Base-by-base conservation (phyloP, 2,888 invertebrate species). In the Vanessa cardui region DNA sequence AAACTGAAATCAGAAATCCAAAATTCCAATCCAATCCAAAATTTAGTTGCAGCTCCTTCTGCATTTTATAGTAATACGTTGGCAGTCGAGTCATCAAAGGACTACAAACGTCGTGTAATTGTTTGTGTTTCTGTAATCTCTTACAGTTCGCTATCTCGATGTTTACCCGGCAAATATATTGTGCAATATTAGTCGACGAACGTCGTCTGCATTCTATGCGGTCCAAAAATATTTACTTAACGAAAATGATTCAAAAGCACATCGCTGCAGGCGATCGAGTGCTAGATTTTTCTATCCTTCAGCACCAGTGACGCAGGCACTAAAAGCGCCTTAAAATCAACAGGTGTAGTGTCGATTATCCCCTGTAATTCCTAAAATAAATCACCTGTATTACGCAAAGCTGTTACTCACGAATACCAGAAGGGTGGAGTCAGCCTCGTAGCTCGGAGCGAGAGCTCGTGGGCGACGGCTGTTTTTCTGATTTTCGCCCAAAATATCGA, bases 331-430 rank as follows among this genome's bases (percentile, higher is more conserved):
- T 49, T 58, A 58, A 45, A 50, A 16, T 16, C 58, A 46, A 49
- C 59, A 65, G 65, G 59, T 69, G 65, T 65, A 69, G 33, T 47
- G 58, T 45, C 49, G 44, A 66, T 31, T 58, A 50, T 66, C 31
- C 44, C 62, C 18, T 61, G 62, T 26, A 20, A 45, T 68, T 79
- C 78, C 75, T 74, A 80, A 88, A 87, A 83, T 84, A 84, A 83
- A 82, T 84, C 84, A 88, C 83, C 82, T 82, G 86, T 81, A 79
- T 88, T 87, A 82, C 85, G 88, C 83, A 87, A 87, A 84, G 79
- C 68, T 76, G 81, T 88, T 86, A 86, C 81, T 87, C 88, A 86
- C 82, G 84, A 82, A 88, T 88, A 77, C 86, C 84, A 76, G 72
- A 74, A 76, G 78, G 81, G 72, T 77, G 75, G 77, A 85, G 84